phyloP scores from a whole-genome alignment of 2,888 invertebrate genomes.

The Panzeria rudis region DNA sequence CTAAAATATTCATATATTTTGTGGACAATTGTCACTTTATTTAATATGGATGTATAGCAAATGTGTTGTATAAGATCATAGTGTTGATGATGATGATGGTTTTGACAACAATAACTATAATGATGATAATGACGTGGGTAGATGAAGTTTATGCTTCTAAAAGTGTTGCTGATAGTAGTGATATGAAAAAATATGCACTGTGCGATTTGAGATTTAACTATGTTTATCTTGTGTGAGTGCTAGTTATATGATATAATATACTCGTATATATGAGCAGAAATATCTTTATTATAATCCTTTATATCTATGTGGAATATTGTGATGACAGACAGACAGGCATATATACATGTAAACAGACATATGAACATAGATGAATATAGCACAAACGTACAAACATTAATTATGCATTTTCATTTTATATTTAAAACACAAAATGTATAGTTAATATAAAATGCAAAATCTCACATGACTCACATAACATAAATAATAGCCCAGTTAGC shows the following conservation, averaged over 20 bases:
- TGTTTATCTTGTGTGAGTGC: constrained; percentile 13
- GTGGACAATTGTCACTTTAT: constrained; percentile 70
- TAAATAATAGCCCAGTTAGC: constrained; percentile 29
- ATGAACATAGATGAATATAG: neutral
- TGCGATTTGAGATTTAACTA: constrained; percentile 25
- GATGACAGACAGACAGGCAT: constrained; percentile 31
- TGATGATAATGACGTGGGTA: constrained; percentile 25
- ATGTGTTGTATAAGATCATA: constrained; percentile 52
- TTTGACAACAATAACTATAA: neutral
- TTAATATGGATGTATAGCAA: constrained; percentile 63
- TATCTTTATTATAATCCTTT: constrained; percentile 23
- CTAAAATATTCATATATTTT: constrained; percentile 49
- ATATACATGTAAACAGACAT: neutral
- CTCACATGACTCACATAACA: constrained; percentile 34
- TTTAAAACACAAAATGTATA: constrained; percentile 49
- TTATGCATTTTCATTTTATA: constrained; percentile 68
- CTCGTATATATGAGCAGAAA: neutral
- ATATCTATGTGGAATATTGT: constrained; percentile 38
- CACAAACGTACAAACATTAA: constrained; percentile 43
- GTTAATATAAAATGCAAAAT: constrained; percentile 65
- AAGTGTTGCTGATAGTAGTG: neutral
- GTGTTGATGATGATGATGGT: constrained; percentile 19
- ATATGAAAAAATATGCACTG: neutral
- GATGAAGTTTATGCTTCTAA: neutral
- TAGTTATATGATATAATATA: constrained; percentile 9